These are phyloP conservation scores for Eurytoma adleriae DNA, from an alignment of 2,888 invertebrate genomes.

Conservation along the genomic window DNA sequence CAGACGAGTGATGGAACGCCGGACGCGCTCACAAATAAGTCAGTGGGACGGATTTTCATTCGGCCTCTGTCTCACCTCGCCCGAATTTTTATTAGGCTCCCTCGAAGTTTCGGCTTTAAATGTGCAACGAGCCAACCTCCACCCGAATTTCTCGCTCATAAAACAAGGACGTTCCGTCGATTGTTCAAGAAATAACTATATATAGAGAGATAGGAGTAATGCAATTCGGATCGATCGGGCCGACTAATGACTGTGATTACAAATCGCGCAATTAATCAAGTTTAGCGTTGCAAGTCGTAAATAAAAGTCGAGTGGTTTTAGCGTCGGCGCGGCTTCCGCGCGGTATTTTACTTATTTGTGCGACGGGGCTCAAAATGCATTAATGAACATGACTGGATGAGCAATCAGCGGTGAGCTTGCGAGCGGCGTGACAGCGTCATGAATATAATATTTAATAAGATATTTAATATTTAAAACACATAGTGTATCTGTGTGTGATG, in stretches of 20 bases:
- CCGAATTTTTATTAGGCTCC: neutral
- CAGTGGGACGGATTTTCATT: slow-evolving; percentile 22
- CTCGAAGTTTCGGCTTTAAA: neutral
- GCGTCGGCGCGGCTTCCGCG: neutral
- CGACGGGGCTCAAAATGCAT: slow-evolving; percentile 59
- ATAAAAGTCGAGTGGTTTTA: no score
- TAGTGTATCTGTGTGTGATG: slow-evolving; percentile 48
- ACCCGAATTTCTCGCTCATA: no score
- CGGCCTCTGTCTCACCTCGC: neutral
- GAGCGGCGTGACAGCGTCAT: slow-evolving; percentile 71
- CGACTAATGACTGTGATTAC: no score
- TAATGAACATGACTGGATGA: slow-evolving; percentile 61
- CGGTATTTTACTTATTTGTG: slow-evolving; percentile 63
- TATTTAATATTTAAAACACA: neutral
- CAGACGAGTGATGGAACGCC: slow-evolving; percentile 53
- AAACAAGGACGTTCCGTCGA: no score
- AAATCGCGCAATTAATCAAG: no score
- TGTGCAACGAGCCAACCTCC: neutral
- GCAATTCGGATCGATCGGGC: no score
- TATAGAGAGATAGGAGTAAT: no score
- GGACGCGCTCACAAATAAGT: slow-evolving; percentile 65
- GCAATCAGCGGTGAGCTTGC: slow-evolving; percentile 75
- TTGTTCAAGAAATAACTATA: no score
- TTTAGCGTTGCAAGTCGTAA: no score
- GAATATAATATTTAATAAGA: slow-evolving; percentile 61